Evolutionary conservation across 2,888 invertebrate species (phyloP), one percentile per base, ranked within the genome.

Genomic region (Ichneumon xanthorius): DNA sequence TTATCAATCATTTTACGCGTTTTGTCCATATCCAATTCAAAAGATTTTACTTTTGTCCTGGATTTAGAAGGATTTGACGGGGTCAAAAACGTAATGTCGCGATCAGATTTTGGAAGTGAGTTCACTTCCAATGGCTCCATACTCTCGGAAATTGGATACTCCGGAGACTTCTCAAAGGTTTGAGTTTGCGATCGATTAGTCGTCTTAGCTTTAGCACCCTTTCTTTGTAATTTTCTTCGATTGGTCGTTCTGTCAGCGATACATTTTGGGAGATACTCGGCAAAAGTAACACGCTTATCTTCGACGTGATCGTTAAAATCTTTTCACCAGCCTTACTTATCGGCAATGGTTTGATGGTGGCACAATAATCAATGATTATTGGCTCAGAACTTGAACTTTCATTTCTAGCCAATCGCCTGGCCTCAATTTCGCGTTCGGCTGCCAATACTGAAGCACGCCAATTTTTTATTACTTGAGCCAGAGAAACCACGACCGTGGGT

Each of bases 351-450:
- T 30, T 30, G 33, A 6, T 71, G 45, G 33, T 16, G 22, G 22
- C 22, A 68, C 4, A 48, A 22, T 68, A 16, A 14, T 68, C 30
- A 53, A 71, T 33, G 26, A 53, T 55, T 53, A 53, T 33, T 55
- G 53, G 53, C 30, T 53, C 19, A 33, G 71, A 53, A 53, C 33
- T 14, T 16, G 71, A 71, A 53, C 33, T 71, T 58, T 19, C 50
- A 40, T 48, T 70, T 16, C 19, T 7, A 45, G 37, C 40, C 26
- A 50, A 6, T 3, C 19, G 48, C 48, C 16, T 70, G 16, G 14
- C n/a, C 6, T 71, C 53, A 33, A 14, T 33, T 53, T 37, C 33
- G 19, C 50, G 50, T 26, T 70, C 30, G 14, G 48, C 50, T 48
- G 2, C 30, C 26, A 70, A 50, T 50, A 70, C 7, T 2, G 6